These are phyloP conservation scores for Leptodirus hochenwartii DNA, from an alignment of 2,888 invertebrate species.

Conservation along the genomic window DNA sequence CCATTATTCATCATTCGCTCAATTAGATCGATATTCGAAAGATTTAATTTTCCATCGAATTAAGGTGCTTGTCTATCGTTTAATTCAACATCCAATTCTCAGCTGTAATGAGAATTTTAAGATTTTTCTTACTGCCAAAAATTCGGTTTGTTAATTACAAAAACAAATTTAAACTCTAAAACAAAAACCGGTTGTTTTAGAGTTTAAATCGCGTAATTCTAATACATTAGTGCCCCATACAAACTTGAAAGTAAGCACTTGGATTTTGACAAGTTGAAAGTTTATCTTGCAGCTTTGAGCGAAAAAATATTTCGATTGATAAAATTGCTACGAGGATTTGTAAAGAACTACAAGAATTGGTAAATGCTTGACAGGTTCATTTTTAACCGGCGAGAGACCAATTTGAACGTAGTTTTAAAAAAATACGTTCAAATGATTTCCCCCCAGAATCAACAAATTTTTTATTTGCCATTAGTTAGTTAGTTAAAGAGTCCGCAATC, in stretches of 20 bases:
- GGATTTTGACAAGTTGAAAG: slow-evolving; percentile 43
- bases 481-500: too few relatives aligned
- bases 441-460: too few relatives aligned
- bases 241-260: slow-evolving; percentile 34
- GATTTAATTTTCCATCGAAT: slow-evolving; percentile 49
- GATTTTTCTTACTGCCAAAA: slow-evolving; percentile 45
- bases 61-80: slow-evolving; percentile 40
- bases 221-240: slow-evolving; percentile 14
- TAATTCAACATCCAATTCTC: slow-evolving; percentile 50
- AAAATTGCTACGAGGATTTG: slow-evolving; percentile 43
- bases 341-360: slow-evolving; percentile 40
- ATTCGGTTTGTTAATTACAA: slow-evolving; percentile 34
- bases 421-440: too few relatives aligned
- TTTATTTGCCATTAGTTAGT: too few relatives aligned
- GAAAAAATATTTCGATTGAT: slow-evolving; percentile 42
- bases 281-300: slow-evolving; percentile 37
- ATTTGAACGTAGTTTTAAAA: too few relatives aligned
- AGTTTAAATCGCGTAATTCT: background rate
- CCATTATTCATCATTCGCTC: slow-evolving; percentile 43
- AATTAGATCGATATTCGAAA: slow-evolving; percentile 50
- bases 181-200: too few relatives aligned
- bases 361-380: slow-evolving; percentile 34
- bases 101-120: slow-evolving; percentile 45
- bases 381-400: too few relatives aligned
- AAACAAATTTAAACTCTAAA: background rate